Evolutionary conservation across 2,888 invertebrate species (phyloP).

Genomic region (Stenurella melanura): DNA sequence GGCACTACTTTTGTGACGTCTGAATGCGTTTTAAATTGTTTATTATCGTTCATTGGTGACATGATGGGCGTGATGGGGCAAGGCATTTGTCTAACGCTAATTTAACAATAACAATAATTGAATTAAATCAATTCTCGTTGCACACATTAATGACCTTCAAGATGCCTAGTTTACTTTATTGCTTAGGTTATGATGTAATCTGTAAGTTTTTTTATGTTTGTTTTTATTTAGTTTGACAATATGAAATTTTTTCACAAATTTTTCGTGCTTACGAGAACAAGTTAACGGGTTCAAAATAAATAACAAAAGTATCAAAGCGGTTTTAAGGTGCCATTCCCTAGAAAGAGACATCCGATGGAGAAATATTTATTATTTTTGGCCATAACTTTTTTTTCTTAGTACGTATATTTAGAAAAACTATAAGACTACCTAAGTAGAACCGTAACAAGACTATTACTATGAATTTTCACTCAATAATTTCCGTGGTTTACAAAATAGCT

Average conservation of each 20-base stretch:
- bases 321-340: too few relatives aligned
- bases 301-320: too few relatives aligned
- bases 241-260: not conserved
- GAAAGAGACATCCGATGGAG: too few relatives aligned
- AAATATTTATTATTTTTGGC: too few relatives aligned
- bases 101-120: conserved; percentile 27
- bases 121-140: conserved; percentile 26
- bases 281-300: too few relatives aligned
- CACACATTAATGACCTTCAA: conserved; percentile 13
- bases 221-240: not conserved
- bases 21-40: not conserved
- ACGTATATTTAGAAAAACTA: too few relatives aligned
- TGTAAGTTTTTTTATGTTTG: conserved; percentile 1
- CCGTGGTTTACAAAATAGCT: too few relatives aligned
- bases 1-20: not conserved
- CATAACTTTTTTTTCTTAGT: too few relatives aligned
- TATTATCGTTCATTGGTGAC: not conserved
- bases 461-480: too few relatives aligned
- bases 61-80: conserved; percentile 21
- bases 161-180: conserved; percentile 20
- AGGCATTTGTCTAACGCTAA: conserved; percentile 23
- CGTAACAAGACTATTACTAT: too few relatives aligned
- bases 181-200: conserved; percentile 2
- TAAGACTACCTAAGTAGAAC: too few relatives aligned
- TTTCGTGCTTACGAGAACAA: too few relatives aligned